phyloP scores from a whole-genome alignment of 1,140 invertebrate genomes.

The Vollenhovia emeryi region DNA sequence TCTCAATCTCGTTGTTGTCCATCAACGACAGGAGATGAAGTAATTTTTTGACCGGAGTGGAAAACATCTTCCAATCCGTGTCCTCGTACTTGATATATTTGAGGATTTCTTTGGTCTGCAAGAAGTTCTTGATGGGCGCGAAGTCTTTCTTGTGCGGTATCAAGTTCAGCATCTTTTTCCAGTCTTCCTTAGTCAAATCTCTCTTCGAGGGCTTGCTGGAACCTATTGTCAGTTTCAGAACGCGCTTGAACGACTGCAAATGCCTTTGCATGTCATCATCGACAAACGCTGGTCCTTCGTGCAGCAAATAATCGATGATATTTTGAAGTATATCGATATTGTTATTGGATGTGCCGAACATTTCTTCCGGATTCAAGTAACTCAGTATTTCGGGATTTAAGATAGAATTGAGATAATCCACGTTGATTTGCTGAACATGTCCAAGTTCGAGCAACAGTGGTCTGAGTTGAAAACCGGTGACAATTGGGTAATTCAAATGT shows the following conservation, averaged over 20 bases:
- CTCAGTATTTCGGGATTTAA: constrained; percentile 19
- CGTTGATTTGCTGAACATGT: constrained; percentile 28
- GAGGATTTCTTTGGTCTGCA: constrained; percentile 6
- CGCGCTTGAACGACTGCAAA: constrained; percentile 21
- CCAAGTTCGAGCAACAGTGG: background rate
- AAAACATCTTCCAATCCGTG: constrained; percentile 24
- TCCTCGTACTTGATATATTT: constrained; percentile 1
- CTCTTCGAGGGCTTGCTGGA: background rate
- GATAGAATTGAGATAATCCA: constrained; percentile 32
- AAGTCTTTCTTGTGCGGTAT: constrained; percentile 24
- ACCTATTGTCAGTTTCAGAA: background rate
- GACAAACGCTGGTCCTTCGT: background rate
- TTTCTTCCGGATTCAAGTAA: background rate
- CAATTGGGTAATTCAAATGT: background rate
- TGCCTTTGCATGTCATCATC: constrained; percentile 8
- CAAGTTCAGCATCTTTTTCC: constrained; percentile 3
- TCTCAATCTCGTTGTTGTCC: background rate
- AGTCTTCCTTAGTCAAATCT: background rate
- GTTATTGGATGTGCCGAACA: background rate
- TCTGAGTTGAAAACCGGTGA: constrained; percentile 38
- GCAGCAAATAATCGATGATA: constrained; percentile 29
- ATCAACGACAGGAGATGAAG: constrained; percentile 22
- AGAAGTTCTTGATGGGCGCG: background rate
- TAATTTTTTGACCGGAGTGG: constrained; percentile 26
- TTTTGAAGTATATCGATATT: constrained; percentile 1